A percentile compares a stretch with the other conserved stretches of the same genome.
Conservation (phyloP, 2,113 vertebrate species). For the Corythoichthys intestinalis region DNA sequence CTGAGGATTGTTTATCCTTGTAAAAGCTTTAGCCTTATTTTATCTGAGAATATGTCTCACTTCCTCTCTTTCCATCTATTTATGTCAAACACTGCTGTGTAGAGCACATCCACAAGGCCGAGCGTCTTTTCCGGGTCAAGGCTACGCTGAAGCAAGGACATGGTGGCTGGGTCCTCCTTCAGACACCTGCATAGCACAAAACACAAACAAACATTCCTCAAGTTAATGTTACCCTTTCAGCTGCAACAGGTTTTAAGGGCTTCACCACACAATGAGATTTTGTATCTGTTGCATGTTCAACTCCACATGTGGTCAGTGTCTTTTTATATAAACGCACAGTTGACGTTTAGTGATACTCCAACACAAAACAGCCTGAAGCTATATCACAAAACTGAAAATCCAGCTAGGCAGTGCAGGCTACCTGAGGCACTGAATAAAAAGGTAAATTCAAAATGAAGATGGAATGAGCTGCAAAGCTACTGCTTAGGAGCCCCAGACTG, state of each 20-base stretch:
- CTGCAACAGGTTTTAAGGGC: not conserved
- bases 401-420: not conserved
- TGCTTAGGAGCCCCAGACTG: not conserved
- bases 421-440: not conserved
- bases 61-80: slow-evolving; percentile 91
- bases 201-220: not conserved
- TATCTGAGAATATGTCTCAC: slow-evolving; percentile 58
- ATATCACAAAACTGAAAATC: not conserved
- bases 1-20: not conserved
- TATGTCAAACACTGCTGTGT: slow-evolving; percentile 90
- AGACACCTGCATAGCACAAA: slow-evolving; percentile 81
- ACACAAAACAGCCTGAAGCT: not conserved
- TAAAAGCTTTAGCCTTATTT: not conserved
- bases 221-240: not conserved
- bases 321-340: not conserved
- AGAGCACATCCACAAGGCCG: slow-evolving; percentile 94
- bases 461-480: not conserved
- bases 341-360: not conserved
- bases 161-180: slow-evolving; percentile 97
- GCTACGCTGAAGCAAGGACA: slow-evolving; percentile 95
- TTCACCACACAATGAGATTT: not conserved
- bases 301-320: not conserved
- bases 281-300: not conserved
- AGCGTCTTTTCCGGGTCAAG: slow-evolving; percentile 96
- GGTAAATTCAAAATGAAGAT: slow-evolving; percentile 9